Evolutionary conservation across 2,888 invertebrate species (phyloP), one percentile per base, ranked within the genome.

Genomic region (Quadroppia sp.): DNA sequence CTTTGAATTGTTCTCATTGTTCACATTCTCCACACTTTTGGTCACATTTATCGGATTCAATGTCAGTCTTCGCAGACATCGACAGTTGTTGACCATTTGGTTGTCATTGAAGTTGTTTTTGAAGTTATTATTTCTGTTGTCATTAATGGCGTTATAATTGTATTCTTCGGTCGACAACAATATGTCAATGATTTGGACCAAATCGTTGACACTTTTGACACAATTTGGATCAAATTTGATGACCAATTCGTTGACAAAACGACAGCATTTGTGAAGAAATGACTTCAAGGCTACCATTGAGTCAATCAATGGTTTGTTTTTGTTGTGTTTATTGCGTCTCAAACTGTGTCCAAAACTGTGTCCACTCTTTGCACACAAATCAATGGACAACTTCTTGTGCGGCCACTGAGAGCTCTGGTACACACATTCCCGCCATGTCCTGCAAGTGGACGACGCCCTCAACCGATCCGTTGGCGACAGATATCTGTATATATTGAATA

Each of bases 401-500:
- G 67, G 79, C 82, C 82, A 82, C 73, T 82, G 78, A 56, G 79
- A 79, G 67, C 82, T 81, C 76, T 81, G 81, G 78, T 82, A 83
- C 23, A 83, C 78, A 76, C 81, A 82, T 69, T 79, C 79, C 77
- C 87, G 83, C 87, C 87, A 87, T 80, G 85, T 82, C 81, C 83
- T 85, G 80, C 87, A 87, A 50, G 83, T 83, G 76, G 85, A 83
- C 64, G 86, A 85, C 76, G 86, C 86, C 77, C 81, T 82, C 36
- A 85, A 80, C 80, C 84, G 84, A 80, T 87, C 87, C 76, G 82
- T 80, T 74, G 81, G 80, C 78, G 84, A 83, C 75, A 86, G 82
- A 79, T 85, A 84, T 77, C 84, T 84, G 80, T 85, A 82, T 78
- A 85, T 82, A 78, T 82, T 82, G 74, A 82, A 80, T 76, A 82